Percentiles rank a stretch among this genome's conserved stretches.
Conservation (phyloP, 1,140 invertebrate genomes). For the Papilio glaucus region DNA sequence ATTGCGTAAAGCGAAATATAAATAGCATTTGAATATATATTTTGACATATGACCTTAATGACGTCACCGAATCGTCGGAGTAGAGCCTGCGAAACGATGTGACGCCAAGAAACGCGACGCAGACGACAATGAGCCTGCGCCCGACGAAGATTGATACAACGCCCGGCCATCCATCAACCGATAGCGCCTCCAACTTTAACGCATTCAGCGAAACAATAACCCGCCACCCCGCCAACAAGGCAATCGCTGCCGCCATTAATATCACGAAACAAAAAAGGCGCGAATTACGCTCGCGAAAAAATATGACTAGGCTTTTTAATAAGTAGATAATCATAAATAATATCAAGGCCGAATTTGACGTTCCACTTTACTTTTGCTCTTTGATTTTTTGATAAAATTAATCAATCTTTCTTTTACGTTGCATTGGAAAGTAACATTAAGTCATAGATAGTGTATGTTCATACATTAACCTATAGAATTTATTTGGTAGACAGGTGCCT, state of each 20-base stretch:
- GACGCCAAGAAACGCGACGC: slow-evolving; percentile 39
- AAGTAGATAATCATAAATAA: slow-evolving; percentile 40
- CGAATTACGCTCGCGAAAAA: slow-evolving; percentile 42
- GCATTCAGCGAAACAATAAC: slow-evolving; percentile 46
- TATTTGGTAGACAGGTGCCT: no score
- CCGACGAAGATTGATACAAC: slow-evolving; percentile 59
- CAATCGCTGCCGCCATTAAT: slow-evolving; percentile 57
- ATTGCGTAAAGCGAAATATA: no score
- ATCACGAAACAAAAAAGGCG: slow-evolving; percentile 49
- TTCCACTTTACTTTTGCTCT: slow-evolving; percentile 10
- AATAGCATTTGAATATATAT: background rate
- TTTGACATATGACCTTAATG: slow-evolving; percentile 38
- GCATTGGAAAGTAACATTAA: background rate
- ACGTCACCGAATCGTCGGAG: slow-evolving; percentile 5
- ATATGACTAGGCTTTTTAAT: slow-evolving; percentile 47
- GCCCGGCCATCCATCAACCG: slow-evolving; percentile 51
- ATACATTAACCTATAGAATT: no score
- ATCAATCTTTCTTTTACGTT: background rate
- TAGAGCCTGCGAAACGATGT: slow-evolving; percentile 33
- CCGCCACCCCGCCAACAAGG: slow-evolving; percentile 47
- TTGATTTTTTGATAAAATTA: slow-evolving; percentile 3
- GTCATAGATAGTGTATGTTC: no score
- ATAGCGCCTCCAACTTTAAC: slow-evolving; percentile 40
- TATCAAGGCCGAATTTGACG: slow-evolving; percentile 24
- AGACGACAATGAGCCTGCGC: slow-evolving; percentile 48